Evolutionary conservation across 2,113 vertebrate genomes (phyloP), one percentile per base, ranked within the genome.

Genomic region (Oncorhynchus nerka): DNA sequence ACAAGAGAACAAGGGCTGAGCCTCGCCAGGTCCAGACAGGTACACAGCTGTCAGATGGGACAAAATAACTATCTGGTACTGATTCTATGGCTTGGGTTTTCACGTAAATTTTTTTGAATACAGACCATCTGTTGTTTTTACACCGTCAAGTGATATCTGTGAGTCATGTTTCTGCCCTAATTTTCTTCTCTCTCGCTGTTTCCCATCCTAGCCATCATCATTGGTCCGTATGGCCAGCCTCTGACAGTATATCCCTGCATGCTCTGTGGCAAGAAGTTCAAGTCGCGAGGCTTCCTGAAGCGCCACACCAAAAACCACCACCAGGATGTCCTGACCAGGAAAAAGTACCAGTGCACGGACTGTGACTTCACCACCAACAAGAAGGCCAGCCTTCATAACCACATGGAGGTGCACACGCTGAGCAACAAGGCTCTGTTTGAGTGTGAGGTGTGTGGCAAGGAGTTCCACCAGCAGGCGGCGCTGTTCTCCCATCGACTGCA

Each of bases 341-440:
- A 98, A 92, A 98, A 97, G 88, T 99, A 99, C 91, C 97, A 96
- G 85, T 99, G 98, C 86, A 97, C 98, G 69, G 98, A 99, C 95
- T 99, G 98, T 82, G 97, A 99, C 80, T 99, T 98, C 93, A 99
- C 96, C 91, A 99, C 98, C 78, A 99, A 99, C 91, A 99, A 99
- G 93, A 99, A 99, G 89, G 94, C 95, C 88, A 99, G 96, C 93
- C 95, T 99, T 84, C 98, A 99, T 91, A 98, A 97, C 92, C 98
- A 99, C 89, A 95, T 99, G 91, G 97, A 99, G 92, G 97, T 95
- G 83, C 98, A 99, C 75, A 96, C 96, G 82, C 94, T 97, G 74
- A 96, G 94, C 93, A 97, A 93, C 92, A 97, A 98, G 88, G 93
- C 95, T 0, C 94, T 92, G 0, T 92, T 94, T 0, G 96, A 98